Percentiles rank a stretch among this genome's conserved stretches.
phyloP scores from a whole-genome alignment of 2,113 vertebrate genomes.

The Meleagris gallopavo region DNA sequence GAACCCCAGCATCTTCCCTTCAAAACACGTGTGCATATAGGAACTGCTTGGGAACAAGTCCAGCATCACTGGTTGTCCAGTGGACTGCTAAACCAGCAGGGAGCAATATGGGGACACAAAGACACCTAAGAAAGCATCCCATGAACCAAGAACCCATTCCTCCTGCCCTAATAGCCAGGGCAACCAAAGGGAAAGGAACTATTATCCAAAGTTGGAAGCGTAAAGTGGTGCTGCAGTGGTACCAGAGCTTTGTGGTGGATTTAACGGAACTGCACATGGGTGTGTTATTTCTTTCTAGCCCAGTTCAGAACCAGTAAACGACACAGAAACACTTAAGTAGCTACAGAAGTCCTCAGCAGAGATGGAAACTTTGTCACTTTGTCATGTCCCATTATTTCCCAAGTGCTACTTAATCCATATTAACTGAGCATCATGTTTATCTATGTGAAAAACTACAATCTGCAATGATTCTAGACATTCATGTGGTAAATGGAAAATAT shows the following conservation, averaged over 20 bases:
- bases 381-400: not conserved
- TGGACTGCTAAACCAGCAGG: not conserved
- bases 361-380: not conserved
- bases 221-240: not conserved
- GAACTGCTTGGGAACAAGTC: not conserved
- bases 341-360: not conserved
- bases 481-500: not conserved
- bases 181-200: not conserved
- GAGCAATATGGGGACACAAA: not conserved
- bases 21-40: not conserved
- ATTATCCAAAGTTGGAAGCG: not conserved
- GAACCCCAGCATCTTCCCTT: not conserved
- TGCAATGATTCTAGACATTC: not conserved
- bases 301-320: not conserved
- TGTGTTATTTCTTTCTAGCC: not conserved
- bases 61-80: not conserved
- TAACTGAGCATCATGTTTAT: not conserved
- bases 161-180: accelerated
- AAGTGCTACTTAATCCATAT: not conserved
- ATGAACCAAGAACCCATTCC: not conserved
- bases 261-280: too few species aligned
- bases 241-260: not conserved
- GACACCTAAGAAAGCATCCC: not conserved
- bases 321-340: not conserved
- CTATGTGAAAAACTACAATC: not conserved